Conservation (phyloP, 1,140 invertebrate genomes). For the Trichonephila inaurata region DNA sequence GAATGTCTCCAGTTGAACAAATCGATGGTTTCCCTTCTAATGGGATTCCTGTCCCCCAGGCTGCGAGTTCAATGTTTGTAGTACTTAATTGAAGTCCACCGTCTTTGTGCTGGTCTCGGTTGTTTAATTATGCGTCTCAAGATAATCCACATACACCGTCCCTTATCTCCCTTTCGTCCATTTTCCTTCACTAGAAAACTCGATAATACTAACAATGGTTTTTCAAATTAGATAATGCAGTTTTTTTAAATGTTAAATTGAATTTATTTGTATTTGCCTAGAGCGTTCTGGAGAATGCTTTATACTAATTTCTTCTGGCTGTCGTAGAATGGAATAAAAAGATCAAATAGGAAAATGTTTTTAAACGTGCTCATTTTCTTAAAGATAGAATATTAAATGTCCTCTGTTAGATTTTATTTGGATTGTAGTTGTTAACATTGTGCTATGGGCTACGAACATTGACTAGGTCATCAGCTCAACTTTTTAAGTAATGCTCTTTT, state of each 20-base stretch:
- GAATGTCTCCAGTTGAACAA: neutral
- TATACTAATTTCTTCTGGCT: neutral
- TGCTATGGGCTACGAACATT: neutral
- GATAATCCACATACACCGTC: neutral
- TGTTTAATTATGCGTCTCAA: conserved; percentile 70
- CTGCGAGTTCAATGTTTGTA: conserved; percentile 47
- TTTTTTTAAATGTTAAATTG: neutral
- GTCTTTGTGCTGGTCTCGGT: conserved; percentile 19
- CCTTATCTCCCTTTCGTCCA: neutral
- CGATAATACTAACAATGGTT: conserved; percentile 25
- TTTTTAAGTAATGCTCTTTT: too few species aligned
- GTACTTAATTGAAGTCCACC: conserved; percentile 63
- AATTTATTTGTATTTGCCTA: neutral
- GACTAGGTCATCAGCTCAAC: too few species aligned
- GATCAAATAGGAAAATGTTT: neutral
- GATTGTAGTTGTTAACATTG: neutral
- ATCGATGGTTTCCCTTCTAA: conserved; percentile 43
- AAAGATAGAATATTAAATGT: neutral
- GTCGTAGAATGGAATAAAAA: neutral
- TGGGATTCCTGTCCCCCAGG: conserved; percentile 46
- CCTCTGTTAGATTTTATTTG: neutral
- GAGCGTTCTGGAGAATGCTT: neutral
- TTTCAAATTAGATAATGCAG: neutral
- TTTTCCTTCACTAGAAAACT: conserved; percentile 1
- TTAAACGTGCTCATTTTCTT: neutral